Base-by-base conservation (phyloP, 2,888 invertebrate genomes). In the Nowickia ferox region DNA sequence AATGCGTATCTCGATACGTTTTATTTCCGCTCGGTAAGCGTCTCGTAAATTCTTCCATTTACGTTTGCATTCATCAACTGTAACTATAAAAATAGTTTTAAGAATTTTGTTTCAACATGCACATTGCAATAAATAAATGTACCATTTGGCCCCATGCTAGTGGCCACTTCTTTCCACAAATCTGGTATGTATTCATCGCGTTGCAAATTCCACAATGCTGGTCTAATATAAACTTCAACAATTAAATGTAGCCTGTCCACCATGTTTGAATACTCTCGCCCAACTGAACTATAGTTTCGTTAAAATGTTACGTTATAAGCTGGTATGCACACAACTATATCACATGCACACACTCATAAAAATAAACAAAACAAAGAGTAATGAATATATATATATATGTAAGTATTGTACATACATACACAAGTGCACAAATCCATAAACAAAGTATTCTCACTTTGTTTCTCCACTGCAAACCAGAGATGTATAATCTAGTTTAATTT, bases 31-130 rank as follows among this genome's bases (percentile, higher is more conserved):
- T n/a, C 88, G 87, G 82, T 88, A 88, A 19, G 88, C 87, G 75
- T 88, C 88, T 9, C 91, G 90, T 57, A 91, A 81, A 86, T 91
- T 91, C 75, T 90, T 91, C 91, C 91, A 91, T 76, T 91, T 91
- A 17, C 68, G 46, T 57, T 68, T 66, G 40, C 76, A 77, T 10
- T 59, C 48, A 4, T 84, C 89, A 89, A 81, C 87, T 86, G 80
- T 68, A 40, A 48, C 68, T 77, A 6, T 46, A 42, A 42, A 42
- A 19, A 48, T 6, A 9, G 2, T 38, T 59, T 11, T 22, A 13
- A 11, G 1, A 55, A 22, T 13, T 22, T 6, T 5, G 5, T 22
- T 13, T 55, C 30, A 30, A 30, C 30, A 30, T 30, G 30, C 1
- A 68, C 4, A n/a, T 38, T 10, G 30, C 1, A 3, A 48, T n/a